Conservation (phyloP, 1,140 invertebrate genomes). For the Trichonephila inaurata region DNA sequence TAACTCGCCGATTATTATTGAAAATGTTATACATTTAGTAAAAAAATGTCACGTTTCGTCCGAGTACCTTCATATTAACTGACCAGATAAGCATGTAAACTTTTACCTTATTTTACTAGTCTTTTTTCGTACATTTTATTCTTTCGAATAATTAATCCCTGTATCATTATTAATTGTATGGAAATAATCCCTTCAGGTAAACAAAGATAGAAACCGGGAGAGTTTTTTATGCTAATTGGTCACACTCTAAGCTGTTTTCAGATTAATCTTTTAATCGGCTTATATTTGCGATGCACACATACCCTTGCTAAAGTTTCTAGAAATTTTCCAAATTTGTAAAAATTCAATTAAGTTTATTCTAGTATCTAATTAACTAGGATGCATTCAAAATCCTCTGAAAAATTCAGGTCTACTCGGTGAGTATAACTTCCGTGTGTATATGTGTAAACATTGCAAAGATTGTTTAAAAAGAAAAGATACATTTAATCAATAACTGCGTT, state of each 20-base stretch:
- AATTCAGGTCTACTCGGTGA: background rate
- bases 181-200: background rate
- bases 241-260: background rate
- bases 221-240: conserved; percentile 28
- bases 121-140: too few relatives aligned
- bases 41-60: too few relatives aligned
- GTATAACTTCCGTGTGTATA: background rate
- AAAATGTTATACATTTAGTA: too few relatives aligned
- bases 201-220: background rate
- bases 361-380: background rate
- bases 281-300: background rate
- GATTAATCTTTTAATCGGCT: conserved; percentile 28
- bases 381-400: background rate
- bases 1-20: too few relatives aligned
- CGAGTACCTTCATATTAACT: too few relatives aligned
- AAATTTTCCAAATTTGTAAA: background rate
- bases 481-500: too few relatives aligned
- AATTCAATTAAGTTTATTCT: conserved; percentile 1
- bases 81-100: too few relatives aligned
- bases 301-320: background rate
- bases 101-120: too few relatives aligned
- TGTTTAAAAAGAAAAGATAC: too few relatives aligned
- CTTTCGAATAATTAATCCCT: too few relatives aligned
- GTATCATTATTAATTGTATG: background rate
- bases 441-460: background rate